Evolutionary conservation across 2,888 invertebrate genomes (phyloP).

Genomic region (Dexiosoma caninum): DNA sequence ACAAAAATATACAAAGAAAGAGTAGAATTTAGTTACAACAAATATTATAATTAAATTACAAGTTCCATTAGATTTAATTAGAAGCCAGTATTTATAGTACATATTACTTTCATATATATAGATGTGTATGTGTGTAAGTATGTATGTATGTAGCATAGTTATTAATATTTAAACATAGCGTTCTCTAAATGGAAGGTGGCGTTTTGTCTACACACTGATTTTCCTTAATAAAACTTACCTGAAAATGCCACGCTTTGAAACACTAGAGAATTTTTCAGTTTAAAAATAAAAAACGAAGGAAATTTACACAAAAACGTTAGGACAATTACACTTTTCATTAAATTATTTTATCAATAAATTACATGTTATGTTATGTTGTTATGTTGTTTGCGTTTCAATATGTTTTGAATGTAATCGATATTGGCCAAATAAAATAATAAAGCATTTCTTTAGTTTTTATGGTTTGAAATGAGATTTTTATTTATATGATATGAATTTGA

Average conservation of each 20-base stretch:
- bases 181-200: constrained; percentile 54
- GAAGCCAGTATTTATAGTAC: constrained; percentile 30
- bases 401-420: constrained; percentile 12
- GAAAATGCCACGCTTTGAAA: constrained; percentile 97
- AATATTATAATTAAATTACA: not conserved
- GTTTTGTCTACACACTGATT: constrained; percentile 48
- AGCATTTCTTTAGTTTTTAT: not conserved
- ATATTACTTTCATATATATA: constrained; percentile 13
- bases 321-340: constrained; percentile 45
- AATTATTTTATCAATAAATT: constrained; percentile 33
- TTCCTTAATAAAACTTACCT: constrained; percentile 83
- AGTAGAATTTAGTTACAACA: constrained; percentile 30
- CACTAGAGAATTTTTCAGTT: constrained; percentile 81
- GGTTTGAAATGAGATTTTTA: not conserved
- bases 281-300: constrained; percentile 75
- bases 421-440: not conserved
- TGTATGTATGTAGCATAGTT: too few relatives aligned
- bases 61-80: constrained; percentile 16
- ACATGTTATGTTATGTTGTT: constrained; percentile 1
- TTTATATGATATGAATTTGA: not conserved
- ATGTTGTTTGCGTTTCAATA: not conserved
- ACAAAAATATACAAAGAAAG: constrained; percentile 45
- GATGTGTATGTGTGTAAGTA: too few relatives aligned
- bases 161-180: constrained; percentile 38
- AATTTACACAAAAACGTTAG: constrained; percentile 72